A percentile compares a stretch with the other conserved stretches of the same genome.
Evolutionary conservation across 2,113 vertebrate species (phyloP).

Genomic region (Channa argus): DNA sequence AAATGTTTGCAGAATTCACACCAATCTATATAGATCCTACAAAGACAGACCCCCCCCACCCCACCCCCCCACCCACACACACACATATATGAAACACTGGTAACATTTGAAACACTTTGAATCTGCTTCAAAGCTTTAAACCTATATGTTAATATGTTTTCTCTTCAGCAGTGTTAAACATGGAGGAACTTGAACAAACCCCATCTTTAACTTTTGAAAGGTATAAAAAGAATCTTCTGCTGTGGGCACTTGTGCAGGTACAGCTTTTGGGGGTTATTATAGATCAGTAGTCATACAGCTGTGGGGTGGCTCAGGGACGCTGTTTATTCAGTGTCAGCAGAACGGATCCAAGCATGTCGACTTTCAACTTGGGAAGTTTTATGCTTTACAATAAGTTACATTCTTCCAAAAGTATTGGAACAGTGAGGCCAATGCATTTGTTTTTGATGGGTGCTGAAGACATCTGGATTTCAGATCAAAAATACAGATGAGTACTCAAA

Average conservation of each 20-base stretch:
- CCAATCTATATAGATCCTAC: slow-evolving; percentile 23
- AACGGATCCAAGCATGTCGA: no score
- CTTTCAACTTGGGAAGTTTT: no score
- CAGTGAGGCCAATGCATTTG: no score
- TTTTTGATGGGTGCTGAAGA: no score
- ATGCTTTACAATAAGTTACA: no score
- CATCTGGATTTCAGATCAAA: no score
- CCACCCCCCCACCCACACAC: slow-evolving; percentile 32
- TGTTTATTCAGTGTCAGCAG: no score
- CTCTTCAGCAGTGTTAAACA: slow-evolving; percentile 13
- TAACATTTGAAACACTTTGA: slow-evolving; percentile 15
- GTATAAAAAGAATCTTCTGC: not conserved
- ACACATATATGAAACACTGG: not conserved
- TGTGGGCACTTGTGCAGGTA: slow-evolving; percentile 2
- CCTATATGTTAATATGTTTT: slow-evolving; percentile 31
- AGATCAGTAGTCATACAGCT: not conserved
- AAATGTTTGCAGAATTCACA: slow-evolving; percentile 21
- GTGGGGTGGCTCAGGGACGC: not conserved
- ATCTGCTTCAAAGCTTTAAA: slow-evolving; percentile 37
- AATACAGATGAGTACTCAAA: no score
- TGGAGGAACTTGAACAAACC: not conserved
- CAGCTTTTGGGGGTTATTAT: not conserved
- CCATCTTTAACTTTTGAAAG: not conserved
- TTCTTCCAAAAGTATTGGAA: no score
- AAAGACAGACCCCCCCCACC: slow-evolving; percentile 31